Evolutionary conservation across 2,113 vertebrate genomes (phyloP).

Genomic region (Coregonus clupeaformis): DNA sequence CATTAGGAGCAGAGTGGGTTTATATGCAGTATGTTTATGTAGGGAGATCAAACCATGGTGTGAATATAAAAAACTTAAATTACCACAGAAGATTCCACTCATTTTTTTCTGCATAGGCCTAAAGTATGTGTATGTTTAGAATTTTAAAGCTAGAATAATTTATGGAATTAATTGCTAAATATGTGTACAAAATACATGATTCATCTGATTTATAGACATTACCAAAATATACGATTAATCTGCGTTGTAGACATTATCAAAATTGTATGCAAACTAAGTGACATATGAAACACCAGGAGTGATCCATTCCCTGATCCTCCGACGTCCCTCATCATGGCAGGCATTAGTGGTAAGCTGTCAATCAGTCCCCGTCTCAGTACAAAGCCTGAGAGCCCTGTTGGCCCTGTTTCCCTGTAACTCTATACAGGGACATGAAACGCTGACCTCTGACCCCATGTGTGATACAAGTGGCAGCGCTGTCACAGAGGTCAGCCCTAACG

Average conservation of each 20-base stretch:
- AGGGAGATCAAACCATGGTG: no score
- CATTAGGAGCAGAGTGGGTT: not conserved
- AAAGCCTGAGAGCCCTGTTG: not conserved
- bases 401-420: not conserved
- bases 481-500: conserved; percentile 1
- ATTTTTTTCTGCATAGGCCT: no score
- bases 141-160: no score
- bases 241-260: no score
- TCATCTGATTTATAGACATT: no score
- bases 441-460: conserved; percentile 4
- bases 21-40: not conserved
- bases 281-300: not conserved
- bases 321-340: not conserved
- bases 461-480: conserved; percentile 1
- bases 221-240: no score
- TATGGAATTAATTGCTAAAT: no score
- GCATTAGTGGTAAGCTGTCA: not conserved
- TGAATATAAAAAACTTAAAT: no score
- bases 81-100: no score
- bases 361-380: conserved; percentile 1
- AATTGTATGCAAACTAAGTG: no score
- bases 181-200: no score
- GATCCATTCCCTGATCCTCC: not conserved
- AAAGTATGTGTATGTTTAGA: no score
- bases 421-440: not conserved